Conservation (phyloP, 2,888 invertebrate species). For the Cylloceria caligata region DNA sequence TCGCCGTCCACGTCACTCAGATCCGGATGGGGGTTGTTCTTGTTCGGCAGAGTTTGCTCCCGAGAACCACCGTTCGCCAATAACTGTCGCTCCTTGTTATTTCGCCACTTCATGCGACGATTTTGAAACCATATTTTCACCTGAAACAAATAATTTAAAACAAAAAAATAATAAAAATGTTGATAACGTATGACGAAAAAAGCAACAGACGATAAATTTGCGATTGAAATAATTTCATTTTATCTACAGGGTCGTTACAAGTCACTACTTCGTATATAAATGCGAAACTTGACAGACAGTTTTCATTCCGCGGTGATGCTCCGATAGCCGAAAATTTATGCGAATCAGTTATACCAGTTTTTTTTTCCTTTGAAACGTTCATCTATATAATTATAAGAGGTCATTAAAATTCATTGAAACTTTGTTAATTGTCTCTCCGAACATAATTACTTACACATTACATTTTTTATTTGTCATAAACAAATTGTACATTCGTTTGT, state of each 20-base stretch:
- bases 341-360: no score
- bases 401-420: no score
- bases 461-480: no score
- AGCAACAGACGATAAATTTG: no score
- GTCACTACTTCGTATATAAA: not conserved
- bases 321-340: no score
- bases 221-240: not conserved
- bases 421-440: no score
- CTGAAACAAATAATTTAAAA: conserved; percentile 84
- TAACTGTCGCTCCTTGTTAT: conserved; percentile 97
- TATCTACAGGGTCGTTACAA: no score
- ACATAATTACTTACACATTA: no score
- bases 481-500: no score
- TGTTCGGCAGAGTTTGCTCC: conserved; percentile 97
- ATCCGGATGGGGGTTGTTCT: conserved; percentile 98
- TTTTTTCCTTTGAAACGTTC: not conserved
- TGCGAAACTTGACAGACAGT: no score
- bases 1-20: conserved; percentile 95
- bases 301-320: no score
- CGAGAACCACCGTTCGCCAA: conserved; percentile 96
- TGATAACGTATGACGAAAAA: not conserved
- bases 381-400: no score
- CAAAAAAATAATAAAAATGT: not conserved
- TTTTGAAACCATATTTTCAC: conserved; percentile 98
- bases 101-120: conserved; percentile 99